phyloP scores from a whole-genome alignment of 2,797 vertebrate species.

The Amniataba percoides region DNA sequence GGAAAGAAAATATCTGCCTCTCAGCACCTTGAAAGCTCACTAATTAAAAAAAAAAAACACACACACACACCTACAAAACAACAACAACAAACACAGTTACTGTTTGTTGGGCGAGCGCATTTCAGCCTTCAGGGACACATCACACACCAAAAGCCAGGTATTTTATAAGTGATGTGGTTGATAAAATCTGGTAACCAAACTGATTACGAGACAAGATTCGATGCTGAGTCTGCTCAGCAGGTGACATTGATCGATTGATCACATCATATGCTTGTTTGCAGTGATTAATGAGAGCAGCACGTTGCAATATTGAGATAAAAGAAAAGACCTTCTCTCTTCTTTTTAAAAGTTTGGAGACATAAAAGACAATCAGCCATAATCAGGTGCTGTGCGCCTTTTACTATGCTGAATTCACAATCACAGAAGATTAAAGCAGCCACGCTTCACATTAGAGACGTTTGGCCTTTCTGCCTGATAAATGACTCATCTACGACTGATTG shows the following conservation, averaged over 20 bases:
- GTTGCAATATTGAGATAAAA: neutral
- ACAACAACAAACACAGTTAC: neutral
- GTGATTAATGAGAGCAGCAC: slow-evolving; percentile 5
- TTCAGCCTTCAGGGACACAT: neutral
- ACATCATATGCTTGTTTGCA: neutral
- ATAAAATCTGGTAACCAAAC: neutral
- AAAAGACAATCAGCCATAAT: neutral
- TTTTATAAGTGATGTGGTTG: neutral
- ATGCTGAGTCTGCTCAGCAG: slow-evolving; percentile 1
- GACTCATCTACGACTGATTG: neutral
- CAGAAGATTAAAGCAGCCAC: neutral
- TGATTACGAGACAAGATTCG: neutral
- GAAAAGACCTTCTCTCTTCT: accelerated
- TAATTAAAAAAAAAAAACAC: neutral
- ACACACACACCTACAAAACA: too few relatives aligned
- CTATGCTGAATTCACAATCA: neutral
- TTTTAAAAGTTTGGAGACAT: neutral
- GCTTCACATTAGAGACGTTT: neutral
- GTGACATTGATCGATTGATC: neutral
- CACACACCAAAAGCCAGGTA: neutral
- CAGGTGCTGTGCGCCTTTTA: neutral
- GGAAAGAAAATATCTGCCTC: too few relatives aligned
- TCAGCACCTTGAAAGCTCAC: neutral
- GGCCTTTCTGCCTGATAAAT: neutral
- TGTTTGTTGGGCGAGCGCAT: neutral